Percentiles rank a stretch among this genome's conserved stretches.
These are phyloP conservation scores for Zelleria hepariella DNA, from an alignment of 2,888 invertebrate species.

Conservation along the genomic window DNA sequence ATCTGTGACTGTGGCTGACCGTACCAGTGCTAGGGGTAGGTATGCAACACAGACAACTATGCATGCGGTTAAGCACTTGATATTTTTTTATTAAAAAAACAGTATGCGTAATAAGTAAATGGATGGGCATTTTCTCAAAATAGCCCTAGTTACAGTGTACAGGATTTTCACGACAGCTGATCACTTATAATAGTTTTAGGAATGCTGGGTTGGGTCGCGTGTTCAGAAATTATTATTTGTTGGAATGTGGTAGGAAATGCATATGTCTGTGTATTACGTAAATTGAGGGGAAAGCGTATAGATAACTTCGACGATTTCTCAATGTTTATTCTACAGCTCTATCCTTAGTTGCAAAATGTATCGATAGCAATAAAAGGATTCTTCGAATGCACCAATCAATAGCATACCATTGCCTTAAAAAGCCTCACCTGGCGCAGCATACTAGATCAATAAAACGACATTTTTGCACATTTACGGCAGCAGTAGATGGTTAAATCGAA, in stretches of 20 bases:
- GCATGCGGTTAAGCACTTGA: no score
- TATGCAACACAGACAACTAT: no score
- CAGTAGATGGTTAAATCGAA: not conserved
- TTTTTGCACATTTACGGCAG: not conserved
- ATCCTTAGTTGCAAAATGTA: not conserved
- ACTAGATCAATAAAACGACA: not conserved
- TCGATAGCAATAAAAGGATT: not conserved
- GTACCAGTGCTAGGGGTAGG: no score
- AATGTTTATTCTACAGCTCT: not conserved
- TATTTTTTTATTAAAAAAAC: no score
- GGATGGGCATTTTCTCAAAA: no score
- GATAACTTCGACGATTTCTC: not conserved
- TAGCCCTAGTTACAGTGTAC: no score
- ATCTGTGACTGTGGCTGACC: no score
- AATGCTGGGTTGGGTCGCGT: not conserved
- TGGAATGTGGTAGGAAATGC: no score
- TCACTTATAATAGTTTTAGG: no score
- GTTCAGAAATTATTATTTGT: not conserved
- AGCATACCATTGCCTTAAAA: not conserved
- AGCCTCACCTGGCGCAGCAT: not conserved
- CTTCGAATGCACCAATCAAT: not conserved
- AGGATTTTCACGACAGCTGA: no score
- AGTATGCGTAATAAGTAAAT: no score
- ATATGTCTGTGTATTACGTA: not conserved
- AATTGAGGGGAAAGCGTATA: not conserved